phyloP scores from a whole-genome alignment of 2,113 vertebrate species.

The Poecile atricapillus region DNA sequence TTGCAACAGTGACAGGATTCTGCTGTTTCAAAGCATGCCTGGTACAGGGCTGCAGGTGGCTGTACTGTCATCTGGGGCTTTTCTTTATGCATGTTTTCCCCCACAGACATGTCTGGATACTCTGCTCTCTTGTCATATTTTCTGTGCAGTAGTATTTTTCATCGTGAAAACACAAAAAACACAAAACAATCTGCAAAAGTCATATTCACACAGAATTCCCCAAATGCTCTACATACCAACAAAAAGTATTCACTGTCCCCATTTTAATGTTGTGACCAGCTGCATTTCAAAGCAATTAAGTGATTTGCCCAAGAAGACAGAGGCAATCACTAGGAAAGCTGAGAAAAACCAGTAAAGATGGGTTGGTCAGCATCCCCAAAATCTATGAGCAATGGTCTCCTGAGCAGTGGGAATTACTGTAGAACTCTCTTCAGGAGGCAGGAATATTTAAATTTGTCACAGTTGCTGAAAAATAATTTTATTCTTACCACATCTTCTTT shows the following conservation, averaged over 20 bases:
- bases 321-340: background rate
- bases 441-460: background rate
- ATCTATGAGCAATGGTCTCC: background rate
- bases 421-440: background rate
- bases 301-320: background rate
- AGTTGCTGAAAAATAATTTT: background rate
- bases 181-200: background rate
- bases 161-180: background rate
- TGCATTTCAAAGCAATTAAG: background rate
- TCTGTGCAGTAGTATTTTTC: background rate
- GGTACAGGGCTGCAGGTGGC: background rate
- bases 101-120: background rate
- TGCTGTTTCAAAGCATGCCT: background rate
- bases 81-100: background rate
- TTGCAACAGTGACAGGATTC: conserved; percentile 29
- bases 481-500: background rate
- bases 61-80: background rate
- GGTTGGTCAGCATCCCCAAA: background rate
- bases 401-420: background rate
- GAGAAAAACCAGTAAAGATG: background rate
- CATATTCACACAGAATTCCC: background rate
- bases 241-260: background rate
- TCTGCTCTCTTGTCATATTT: background rate
- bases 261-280: background rate
- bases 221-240: background rate